Conservation (phyloP, 2,797 vertebrate species). For the Florisuga fusca region DNA sequence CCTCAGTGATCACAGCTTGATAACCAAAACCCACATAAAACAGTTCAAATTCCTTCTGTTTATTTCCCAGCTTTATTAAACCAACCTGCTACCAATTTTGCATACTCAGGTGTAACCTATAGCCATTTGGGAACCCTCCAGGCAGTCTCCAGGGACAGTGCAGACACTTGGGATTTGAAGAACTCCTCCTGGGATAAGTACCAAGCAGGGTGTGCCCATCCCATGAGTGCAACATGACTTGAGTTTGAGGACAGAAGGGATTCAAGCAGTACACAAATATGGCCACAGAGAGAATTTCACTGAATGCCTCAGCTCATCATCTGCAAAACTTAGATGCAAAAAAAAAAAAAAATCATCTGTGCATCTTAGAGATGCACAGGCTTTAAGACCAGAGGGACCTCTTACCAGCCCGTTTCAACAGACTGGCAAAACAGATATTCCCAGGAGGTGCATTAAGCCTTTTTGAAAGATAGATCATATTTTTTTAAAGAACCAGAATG, state of each 20-base stretch:
- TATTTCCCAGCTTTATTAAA: not conserved
- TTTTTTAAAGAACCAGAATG: slow-evolving; percentile 10
- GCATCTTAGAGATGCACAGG: not conserved
- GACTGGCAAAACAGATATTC: not conserved
- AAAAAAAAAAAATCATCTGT: too few relatives aligned
- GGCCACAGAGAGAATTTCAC: not conserved
- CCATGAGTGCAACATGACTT: not conserved
- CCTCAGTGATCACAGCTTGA: not conserved
- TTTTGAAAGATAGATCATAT: slow-evolving; percentile 13
- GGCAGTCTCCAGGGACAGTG: not conserved
- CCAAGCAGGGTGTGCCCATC: not conserved
- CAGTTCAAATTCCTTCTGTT: not conserved
- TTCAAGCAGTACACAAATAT: not conserved
- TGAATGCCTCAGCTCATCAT: not conserved
- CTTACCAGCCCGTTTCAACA: not conserved
- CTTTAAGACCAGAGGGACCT: not conserved
- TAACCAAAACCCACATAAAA: not conserved
- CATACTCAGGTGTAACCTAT: not conserved
- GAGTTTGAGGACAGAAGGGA: not conserved
- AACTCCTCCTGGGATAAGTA: not conserved
- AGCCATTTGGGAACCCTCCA: not conserved
- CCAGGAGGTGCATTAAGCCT: not conserved
- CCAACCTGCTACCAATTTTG: not conserved
- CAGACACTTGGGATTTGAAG: not conserved
- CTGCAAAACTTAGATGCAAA: not conserved